Evolutionary conservation across 2,888 invertebrate genomes (phyloP).

Genomic region (Leucania comma): DNA sequence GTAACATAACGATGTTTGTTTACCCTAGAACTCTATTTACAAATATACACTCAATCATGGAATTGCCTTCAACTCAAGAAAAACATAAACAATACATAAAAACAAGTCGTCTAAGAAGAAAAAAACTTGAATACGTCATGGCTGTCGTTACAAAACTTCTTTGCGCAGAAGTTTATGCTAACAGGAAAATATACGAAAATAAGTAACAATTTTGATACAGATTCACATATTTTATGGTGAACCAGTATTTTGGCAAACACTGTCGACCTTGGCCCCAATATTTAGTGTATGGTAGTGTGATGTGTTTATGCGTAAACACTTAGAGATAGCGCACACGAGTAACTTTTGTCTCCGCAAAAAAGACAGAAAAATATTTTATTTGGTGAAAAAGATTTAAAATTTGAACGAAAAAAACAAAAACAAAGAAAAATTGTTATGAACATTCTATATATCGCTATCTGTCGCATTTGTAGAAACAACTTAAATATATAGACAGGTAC

Average conservation of each 20-base stretch:
- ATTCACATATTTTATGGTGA: constrained; percentile 44
- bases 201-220: constrained; percentile 44
- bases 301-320: constrained; percentile 14
- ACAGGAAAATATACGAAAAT: constrained; percentile 61
- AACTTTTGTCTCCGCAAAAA: too few relatives aligned
- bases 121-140: constrained; percentile 53
- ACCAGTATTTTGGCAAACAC: constrained; percentile 41
- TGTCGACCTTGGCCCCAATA: constrained; percentile 45
- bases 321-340: background rate
- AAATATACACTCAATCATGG: constrained; percentile 17
- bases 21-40: constrained; percentile 8
- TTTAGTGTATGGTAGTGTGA: constrained; percentile 11
- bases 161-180: constrained; percentile 43
- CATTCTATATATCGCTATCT: too few relatives aligned
- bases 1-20: constrained; percentile 2
- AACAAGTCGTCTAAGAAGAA: constrained; percentile 35
- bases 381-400: too few relatives aligned
- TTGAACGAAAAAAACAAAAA: too few relatives aligned
- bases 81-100: constrained; percentile 53
- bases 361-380: too few relatives aligned
- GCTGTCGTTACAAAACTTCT: constrained; percentile 48
- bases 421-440: too few relatives aligned
- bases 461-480: too few relatives aligned
- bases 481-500: too few relatives aligned
- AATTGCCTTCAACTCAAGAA: constrained; percentile 16